These are phyloP conservation scores for Eriocheir sinensis DNA, from an alignment of 1,140 invertebrate species.

Conservation along the genomic window DNA sequence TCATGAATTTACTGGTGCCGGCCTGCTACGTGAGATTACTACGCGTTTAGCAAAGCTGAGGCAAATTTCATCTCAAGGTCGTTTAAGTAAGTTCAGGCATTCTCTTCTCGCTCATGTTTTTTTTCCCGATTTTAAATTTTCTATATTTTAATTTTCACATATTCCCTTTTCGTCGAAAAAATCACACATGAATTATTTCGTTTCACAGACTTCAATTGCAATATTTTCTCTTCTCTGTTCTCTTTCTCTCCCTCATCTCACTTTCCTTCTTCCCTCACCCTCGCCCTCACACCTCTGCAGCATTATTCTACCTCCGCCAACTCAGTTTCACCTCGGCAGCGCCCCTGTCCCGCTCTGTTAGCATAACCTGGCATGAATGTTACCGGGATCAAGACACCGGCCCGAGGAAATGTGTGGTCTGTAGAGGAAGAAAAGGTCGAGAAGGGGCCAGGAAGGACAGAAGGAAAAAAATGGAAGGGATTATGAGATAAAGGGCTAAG, in stretches of 20 bases:
- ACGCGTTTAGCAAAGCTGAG: background rate
- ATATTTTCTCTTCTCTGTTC: background rate
- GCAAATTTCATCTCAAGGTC: background rate
- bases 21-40: background rate
- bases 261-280: background rate
- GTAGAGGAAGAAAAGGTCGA: background rate
- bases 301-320: background rate
- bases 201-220: background rate
- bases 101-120: background rate
- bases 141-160: background rate
- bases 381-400: background rate
- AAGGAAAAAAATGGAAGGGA: background rate
- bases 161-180: background rate
- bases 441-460: background rate
- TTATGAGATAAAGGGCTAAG: background rate
- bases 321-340: background rate
- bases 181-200: background rate
- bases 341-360: constrained; percentile 9
- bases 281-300: background rate
- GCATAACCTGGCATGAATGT: constrained; percentile 13
- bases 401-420: background rate
- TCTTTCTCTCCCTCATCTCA: background rate
- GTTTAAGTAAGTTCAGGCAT: constrained; percentile 8
- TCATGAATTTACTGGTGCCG: background rate
- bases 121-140: background rate